These are phyloP conservation scores for Drosophila paucipuncta DNA, from an alignment of 2,888 invertebrate genomes.

Conservation along the genomic window DNA sequence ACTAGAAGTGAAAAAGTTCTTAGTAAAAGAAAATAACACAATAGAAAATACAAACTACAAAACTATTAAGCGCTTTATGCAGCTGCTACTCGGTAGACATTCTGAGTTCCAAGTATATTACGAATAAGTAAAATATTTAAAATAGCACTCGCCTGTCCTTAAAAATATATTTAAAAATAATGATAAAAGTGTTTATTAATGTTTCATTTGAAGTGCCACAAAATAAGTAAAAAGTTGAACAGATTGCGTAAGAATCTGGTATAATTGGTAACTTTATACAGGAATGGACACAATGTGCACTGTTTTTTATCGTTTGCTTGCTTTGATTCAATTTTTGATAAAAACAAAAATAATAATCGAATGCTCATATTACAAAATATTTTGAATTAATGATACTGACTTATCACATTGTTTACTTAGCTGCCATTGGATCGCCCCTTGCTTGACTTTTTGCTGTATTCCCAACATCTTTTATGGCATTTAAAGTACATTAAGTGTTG, in stretches of 20 bases:
- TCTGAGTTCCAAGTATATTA: not conserved
- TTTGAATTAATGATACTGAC: constrained; percentile 18
- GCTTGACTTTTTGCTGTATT: not conserved
- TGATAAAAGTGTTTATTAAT: not conserved
- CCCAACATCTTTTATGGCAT: not conserved
- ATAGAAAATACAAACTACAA: not conserved
- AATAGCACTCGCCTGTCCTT: not conserved
- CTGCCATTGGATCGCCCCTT: not conserved
- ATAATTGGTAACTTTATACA: constrained; percentile 5
- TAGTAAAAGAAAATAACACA: not conserved
- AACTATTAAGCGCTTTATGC: not conserved
- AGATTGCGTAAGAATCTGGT: not conserved
- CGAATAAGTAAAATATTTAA: not conserved
- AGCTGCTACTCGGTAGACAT: not conserved
- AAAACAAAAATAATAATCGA: constrained; percentile 6
- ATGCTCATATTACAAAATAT: not conserved
- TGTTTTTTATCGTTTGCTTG: not conserved
- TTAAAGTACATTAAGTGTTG: not conserved
- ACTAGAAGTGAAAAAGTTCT: constrained; percentile 12
- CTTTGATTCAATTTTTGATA: not conserved
- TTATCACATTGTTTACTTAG: not conserved
- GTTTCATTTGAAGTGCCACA: not conserved
- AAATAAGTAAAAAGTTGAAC: not conserved
- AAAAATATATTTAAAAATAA: not conserved
- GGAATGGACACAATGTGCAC: not conserved